phyloP scores from a whole-genome alignment of 2,113 vertebrate species.

The Hippocampus abdominalis region DNA sequence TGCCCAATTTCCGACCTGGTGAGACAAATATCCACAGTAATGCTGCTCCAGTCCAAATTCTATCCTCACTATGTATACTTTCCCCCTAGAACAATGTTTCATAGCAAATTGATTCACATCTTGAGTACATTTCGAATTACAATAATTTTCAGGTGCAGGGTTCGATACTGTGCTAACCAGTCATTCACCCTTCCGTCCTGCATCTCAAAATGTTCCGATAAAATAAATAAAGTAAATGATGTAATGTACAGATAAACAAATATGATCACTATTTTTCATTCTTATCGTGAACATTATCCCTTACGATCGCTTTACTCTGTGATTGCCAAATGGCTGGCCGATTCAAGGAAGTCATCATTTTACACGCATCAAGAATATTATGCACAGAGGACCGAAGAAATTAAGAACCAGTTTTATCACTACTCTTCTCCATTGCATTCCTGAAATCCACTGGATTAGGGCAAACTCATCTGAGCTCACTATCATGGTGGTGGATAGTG shows the following conservation, averaged over 20 bases:
- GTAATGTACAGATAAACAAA: neutral
- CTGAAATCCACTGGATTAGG: conserved; percentile 65
- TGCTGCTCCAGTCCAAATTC: neutral
- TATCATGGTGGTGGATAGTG: conserved; percentile 36
- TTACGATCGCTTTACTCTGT: neutral
- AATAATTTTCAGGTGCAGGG: neutral
- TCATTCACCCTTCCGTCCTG: too few relatives aligned
- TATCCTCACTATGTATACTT: neutral
- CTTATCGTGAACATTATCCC: neutral
- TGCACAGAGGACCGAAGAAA: conserved; percentile 30
- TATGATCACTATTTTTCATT: neutral
- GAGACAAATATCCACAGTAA: neutral
- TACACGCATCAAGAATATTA: conserved; percentile 45
- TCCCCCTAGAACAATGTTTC: neutral
- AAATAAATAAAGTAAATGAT: neutral
- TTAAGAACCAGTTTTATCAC: conserved; percentile 46
- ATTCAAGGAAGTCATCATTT: neutral
- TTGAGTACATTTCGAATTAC: neutral
- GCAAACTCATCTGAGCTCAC: conserved; percentile 51
- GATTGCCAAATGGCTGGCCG: neutral
- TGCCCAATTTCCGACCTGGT: conserved; percentile 4
- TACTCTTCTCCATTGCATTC: conserved; percentile 65
- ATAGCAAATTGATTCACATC: neutral
- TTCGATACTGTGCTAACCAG: too few relatives aligned
- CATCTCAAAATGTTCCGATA: neutral